phyloP scores from a whole-genome alignment of 2,888 invertebrate genomes.

The Hypena proboscidalis region DNA sequence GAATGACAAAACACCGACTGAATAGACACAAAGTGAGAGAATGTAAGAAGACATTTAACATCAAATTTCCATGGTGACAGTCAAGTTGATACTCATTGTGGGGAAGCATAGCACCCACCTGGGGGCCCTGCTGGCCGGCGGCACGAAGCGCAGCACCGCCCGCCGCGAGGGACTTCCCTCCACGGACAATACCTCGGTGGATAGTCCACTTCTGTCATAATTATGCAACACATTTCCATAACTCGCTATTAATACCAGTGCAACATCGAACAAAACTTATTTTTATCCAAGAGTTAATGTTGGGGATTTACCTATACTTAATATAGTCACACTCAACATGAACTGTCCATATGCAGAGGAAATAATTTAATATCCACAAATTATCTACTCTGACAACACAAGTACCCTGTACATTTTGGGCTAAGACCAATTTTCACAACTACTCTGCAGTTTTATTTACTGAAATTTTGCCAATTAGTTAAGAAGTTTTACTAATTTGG shows the following conservation, averaged over 20 bases:
- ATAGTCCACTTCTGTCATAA: conserved; percentile 91
- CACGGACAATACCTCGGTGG: conserved; percentile 92
- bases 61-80: conserved; percentile 54
- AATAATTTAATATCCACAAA: conserved; percentile 39
- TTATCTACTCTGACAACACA: conserved; percentile 14
- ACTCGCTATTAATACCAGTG: conserved; percentile 44
- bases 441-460: conserved; percentile 79
- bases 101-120: conserved; percentile 81
- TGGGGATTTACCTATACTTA: conserved; percentile 13
- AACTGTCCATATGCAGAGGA: conserved; percentile 54
- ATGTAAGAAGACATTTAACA: conserved; percentile 68
- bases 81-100: conserved; percentile 49
- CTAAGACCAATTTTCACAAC: conserved; percentile 33
- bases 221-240: conserved; percentile 65
- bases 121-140: conserved; percentile 76
- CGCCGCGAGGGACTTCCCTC: conserved; percentile 86
- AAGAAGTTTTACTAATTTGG: conserved; percentile 53
- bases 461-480: conserved; percentile 30
- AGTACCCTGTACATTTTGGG: conserved; percentile 8
- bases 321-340: conserved; percentile 22
- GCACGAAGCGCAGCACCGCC: conserved; percentile 76
- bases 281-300: conserved; percentile 16
- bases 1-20: conserved; percentile 44
- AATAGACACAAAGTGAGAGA: conserved; percentile 46
- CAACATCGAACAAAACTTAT: conserved; percentile 35